Evolutionary conservation across 2,113 vertebrate genomes (phyloP).

Genomic region (Corydoras maculifer): DNA sequence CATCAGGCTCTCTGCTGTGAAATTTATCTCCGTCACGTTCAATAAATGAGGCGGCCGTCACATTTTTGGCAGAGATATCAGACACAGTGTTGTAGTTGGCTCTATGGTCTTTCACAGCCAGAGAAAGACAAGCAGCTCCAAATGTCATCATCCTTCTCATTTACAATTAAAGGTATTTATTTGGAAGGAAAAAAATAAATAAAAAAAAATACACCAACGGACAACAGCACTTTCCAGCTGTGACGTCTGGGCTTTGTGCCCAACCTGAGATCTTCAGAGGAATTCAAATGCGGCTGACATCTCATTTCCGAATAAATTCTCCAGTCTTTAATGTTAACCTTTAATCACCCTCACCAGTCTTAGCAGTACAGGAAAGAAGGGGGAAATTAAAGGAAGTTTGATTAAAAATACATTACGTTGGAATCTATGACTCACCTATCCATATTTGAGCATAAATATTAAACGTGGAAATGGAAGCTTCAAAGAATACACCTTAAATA

Average conservation of each 20-base stretch:
- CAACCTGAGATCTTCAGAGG: conserved; percentile 10
- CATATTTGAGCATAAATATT: conserved; percentile 25
- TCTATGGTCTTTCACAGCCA: conserved; percentile 14
- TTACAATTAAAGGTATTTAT: conserved; percentile 26
- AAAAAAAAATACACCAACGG: conserved; percentile 9
- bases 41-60: conserved; percentile 70
- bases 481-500: conserved; percentile 13
- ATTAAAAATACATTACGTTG: conserved; percentile 22
- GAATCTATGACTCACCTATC: conserved; percentile 3
- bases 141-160: conserved; percentile 30
- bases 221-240: conserved; percentile 12
- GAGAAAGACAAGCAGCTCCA: conserved; percentile 13
- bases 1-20: conserved; percentile 64
- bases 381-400: conserved; percentile 3
- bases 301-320: conserved; percentile 12
- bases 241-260: conserved; percentile 15
- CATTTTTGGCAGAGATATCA: conserved; percentile 59
- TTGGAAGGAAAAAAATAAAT: not conserved
- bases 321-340: conserved; percentile 8
- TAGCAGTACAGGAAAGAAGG: conserved; percentile 6
- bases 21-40: conserved; percentile 72
- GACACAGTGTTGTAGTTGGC: conserved; percentile 37
- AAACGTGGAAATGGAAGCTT: conserved; percentile 23
- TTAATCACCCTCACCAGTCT: conserved; percentile 8
- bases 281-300: conserved; percentile 8